These are phyloP conservation scores for Furcifer pardalis DNA, from an alignment of 2,797 vertebrate species.

Conservation along the genomic window DNA sequence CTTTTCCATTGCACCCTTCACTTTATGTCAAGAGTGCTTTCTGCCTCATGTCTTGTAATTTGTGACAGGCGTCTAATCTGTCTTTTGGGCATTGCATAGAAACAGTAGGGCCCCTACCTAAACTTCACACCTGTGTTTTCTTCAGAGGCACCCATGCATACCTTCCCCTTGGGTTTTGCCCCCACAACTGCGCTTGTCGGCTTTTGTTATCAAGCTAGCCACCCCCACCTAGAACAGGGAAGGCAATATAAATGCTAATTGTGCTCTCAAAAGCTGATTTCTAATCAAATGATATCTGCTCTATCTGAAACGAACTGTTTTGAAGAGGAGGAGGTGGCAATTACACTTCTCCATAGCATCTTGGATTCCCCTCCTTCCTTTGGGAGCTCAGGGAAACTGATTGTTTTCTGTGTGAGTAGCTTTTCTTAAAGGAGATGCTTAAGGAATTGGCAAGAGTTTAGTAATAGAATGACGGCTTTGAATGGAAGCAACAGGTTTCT, in stretches of 20 bases:
- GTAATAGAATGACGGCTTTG: slow-evolving; percentile 6
- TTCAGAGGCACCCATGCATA: neutral
- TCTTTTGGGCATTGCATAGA: neutral
- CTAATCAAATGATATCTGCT: slow-evolving; percentile 9
- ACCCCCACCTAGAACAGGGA: neutral
- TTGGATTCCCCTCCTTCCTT: neutral
- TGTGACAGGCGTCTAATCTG: neutral
- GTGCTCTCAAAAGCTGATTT: slow-evolving; percentile 19
- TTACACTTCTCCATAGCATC: neutral
- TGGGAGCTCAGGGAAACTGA: neutral
- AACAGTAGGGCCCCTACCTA: neutral
- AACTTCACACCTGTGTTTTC: neutral
- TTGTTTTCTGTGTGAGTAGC: slow-evolving; percentile 6
- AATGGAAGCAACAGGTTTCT: slow-evolving; percentile 43
- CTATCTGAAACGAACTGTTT: neutral
- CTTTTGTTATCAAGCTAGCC: neutral
- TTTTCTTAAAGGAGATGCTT: neutral
- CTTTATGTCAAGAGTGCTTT: neutral
- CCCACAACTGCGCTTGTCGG: neutral
- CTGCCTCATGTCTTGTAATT: neutral
- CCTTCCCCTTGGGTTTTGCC: neutral
- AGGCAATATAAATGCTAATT: slow-evolving; percentile 25
- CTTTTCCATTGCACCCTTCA: neutral
- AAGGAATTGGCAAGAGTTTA: slow-evolving; percentile 28
- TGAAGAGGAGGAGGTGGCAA: slow-evolving; percentile 39